phyloP scores from a whole-genome alignment of 2,113 vertebrate species.

The Calyptommatus sinebrachiatus region DNA sequence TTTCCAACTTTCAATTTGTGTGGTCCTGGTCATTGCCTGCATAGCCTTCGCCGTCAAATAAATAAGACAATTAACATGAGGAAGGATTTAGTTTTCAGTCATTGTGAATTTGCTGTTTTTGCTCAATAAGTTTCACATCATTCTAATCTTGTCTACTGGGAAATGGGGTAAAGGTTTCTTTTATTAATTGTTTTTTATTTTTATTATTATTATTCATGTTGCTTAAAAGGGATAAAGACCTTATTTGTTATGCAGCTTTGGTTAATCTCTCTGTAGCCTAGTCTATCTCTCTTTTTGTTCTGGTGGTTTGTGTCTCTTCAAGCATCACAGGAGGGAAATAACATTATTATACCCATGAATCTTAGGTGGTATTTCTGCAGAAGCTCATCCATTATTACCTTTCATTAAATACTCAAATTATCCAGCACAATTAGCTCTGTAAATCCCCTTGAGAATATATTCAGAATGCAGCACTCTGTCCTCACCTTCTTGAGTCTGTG shows the following conservation, averaged over 20 bases:
- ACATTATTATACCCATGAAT: slow-evolving; percentile 37
- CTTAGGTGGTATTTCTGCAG: slow-evolving; percentile 31
- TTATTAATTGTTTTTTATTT: slow-evolving; percentile 25
- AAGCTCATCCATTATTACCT: slow-evolving; percentile 34
- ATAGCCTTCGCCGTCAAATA: no score
- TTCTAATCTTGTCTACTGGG: background rate
- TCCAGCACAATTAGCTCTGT: slow-evolving; percentile 25
- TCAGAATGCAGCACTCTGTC: slow-evolving; percentile 29
- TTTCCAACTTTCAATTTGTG: no score
- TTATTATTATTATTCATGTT: slow-evolving; percentile 3
- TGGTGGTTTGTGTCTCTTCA: slow-evolving; percentile 6
- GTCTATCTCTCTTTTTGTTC: background rate
- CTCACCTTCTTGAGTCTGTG: slow-evolving; percentile 10
- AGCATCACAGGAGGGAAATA: slow-evolving; percentile 19
- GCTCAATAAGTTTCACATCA: background rate
- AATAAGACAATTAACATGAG: background rate
- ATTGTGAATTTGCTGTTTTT: background rate
- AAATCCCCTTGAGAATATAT: slow-evolving; percentile 19
- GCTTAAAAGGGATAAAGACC: slow-evolving; percentile 9
- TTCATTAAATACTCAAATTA: slow-evolving; percentile 45
- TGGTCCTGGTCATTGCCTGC: no score
- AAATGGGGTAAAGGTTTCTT: background rate
- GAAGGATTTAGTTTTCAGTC: slow-evolving; percentile 5
- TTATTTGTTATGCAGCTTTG: slow-evolving; percentile 6
- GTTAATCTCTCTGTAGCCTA: slow-evolving; percentile 15